A percentile compares a stretch with the other conserved stretches of the same genome.
phyloP scores from a whole-genome alignment of 2,797 vertebrate species.

The Eidolon dupreanum region DNA sequence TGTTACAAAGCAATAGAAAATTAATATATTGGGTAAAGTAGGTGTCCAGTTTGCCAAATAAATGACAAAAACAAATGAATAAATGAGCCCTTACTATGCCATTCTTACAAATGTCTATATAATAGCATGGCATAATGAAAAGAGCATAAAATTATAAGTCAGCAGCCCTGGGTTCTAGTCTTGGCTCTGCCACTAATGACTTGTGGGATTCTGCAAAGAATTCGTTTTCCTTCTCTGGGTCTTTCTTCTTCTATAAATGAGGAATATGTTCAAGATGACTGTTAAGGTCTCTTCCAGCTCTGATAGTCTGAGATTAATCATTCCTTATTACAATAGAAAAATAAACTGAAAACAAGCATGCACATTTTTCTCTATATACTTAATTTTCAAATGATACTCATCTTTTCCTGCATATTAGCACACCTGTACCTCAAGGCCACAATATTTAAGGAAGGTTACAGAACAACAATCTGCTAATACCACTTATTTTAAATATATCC shows the following conservation, averaged over 20 bases:
- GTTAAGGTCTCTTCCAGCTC: not conserved
- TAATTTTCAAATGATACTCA: slow-evolving; percentile 40
- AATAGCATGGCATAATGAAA: not conserved
- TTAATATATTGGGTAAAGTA: not conserved
- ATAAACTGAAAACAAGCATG: not conserved
- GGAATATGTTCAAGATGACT: not conserved
- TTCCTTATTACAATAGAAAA: not conserved
- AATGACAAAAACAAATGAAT: not conserved
- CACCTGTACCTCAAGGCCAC: not conserved
- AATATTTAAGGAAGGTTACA: not conserved
- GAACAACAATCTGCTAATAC: slow-evolving; percentile 35
- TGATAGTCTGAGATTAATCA: not conserved
- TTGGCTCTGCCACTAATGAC: not conserved
- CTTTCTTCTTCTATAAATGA: not conserved
- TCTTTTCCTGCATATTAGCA: not conserved
- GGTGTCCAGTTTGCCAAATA: not conserved
- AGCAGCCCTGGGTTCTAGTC: not conserved
- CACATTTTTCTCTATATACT: not conserved
- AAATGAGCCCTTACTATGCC: not conserved
- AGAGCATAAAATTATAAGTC: not conserved
- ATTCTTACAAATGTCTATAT: not conserved
- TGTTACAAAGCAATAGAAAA: not conserved
- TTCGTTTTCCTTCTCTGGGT: not conserved
- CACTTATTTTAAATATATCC: slow-evolving; percentile 54
- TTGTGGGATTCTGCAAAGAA: not conserved